Evolutionary conservation across 2,888 invertebrate species (phyloP).

Genomic region (Stegana nigrithorax): DNA sequence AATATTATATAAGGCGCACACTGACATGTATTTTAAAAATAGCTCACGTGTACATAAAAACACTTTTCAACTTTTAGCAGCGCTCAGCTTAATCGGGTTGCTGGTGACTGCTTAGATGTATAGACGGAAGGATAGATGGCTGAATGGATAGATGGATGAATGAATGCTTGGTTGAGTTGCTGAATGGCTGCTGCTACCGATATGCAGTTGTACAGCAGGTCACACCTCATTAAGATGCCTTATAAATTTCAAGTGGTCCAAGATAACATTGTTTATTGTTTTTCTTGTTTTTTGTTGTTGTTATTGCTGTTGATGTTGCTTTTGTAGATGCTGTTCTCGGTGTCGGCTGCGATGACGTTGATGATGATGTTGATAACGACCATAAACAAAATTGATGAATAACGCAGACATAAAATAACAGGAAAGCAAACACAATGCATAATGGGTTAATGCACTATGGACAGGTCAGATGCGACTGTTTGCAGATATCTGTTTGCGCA

Average conservation of each 20-base stretch:
- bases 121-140: slow-evolving; percentile 12
- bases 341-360: not conserved
- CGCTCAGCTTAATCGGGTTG: not conserved
- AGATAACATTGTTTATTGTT: slow-evolving; percentile 10
- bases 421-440: no score
- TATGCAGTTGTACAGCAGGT: slow-evolving; percentile 29
- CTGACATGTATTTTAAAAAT: not conserved
- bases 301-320: not conserved
- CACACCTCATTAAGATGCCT: slow-evolving; percentile 40
- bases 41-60: no score
- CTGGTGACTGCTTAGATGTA: not conserved
- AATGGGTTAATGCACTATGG: not conserved
- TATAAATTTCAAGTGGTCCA: slow-evolving; percentile 28
- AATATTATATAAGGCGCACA: not conserved
- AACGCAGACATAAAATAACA: no score
- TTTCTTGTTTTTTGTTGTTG: slow-evolving; percentile 23
- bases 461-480: no score
- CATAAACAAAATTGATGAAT: not conserved
- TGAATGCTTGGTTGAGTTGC: slow-evolving; percentile 10
- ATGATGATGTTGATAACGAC: slow-evolving; percentile 13
- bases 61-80: no score
- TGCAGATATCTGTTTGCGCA: no score
- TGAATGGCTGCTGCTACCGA: slow-evolving; percentile 6
- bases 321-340: not conserved
- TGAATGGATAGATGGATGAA: slow-evolving; percentile 13